These are phyloP conservation scores for Tenebrosternarchus preto DNA, from an alignment of 2,113 vertebrate genomes.

Conservation along the genomic window DNA sequence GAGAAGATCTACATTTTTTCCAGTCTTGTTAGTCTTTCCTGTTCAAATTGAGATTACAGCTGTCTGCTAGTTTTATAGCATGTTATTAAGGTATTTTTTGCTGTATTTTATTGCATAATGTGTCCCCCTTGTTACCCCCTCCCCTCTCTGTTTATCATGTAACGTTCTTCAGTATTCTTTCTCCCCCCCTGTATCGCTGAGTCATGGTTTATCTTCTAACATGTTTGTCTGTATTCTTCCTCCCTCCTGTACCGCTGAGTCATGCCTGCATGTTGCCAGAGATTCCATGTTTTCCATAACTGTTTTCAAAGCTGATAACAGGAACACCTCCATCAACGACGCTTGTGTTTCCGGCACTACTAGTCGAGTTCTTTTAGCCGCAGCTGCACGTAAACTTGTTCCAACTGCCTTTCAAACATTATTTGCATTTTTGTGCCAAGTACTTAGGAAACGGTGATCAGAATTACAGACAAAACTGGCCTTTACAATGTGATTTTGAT, in stretches of 20 bases:
- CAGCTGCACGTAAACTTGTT: no score
- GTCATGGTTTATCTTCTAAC: background rate
- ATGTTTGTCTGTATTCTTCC: background rate
- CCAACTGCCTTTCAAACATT: no score
- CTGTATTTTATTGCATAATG: background rate
- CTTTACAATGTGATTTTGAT: no score
- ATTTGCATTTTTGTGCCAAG: no score
- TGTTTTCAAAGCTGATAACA: background rate
- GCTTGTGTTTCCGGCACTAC: background rate
- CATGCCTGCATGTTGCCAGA: background rate
- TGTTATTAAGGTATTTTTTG: background rate
- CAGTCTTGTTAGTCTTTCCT: no score
- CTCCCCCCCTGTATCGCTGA: background rate
- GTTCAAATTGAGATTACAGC: background rate
- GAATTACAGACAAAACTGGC: no score
- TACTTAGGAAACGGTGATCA: no score
- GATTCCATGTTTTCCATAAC: background rate
- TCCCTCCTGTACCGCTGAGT: background rate
- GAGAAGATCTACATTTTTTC: no score
- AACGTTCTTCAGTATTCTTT: background rate
- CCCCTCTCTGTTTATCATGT: no score
- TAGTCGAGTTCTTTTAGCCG: background rate
- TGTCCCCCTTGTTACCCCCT: no score
- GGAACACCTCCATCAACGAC: background rate
- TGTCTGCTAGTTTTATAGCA: background rate